These are phyloP conservation scores for Melanostoma scalare DNA, from an alignment of 2,888 invertebrate species.

Conservation along the genomic window DNA sequence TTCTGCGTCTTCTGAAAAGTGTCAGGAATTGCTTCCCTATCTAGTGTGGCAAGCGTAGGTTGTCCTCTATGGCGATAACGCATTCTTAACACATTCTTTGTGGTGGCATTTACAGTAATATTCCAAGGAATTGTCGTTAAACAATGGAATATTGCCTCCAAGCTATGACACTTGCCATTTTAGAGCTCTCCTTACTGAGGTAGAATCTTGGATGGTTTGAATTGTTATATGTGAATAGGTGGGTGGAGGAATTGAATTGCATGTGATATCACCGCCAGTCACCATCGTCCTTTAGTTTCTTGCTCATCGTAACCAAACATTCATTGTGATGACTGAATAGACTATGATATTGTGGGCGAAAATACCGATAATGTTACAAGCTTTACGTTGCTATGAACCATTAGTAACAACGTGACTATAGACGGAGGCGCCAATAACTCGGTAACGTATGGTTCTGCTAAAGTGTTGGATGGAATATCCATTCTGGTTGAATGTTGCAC, in stretches of 20 bases:
- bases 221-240: conserved; percentile 4
- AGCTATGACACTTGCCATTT: conserved; percentile 5
- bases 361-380: conserved; percentile 53
- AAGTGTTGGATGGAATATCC: too few relatives aligned
- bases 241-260: conserved; percentile 36
- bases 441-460: conserved; percentile 14
- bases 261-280: conserved; percentile 54
- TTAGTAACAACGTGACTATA: conserved; percentile 60
- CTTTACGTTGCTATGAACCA: conserved; percentile 36
- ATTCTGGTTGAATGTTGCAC: too few relatives aligned
- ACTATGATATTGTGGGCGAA: background rate
- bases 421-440: conserved; percentile 58
- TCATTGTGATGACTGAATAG: background rate
- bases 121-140: conserved; percentile 56
- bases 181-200: background rate
- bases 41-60: conserved; percentile 1
- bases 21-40: conserved; percentile 30
- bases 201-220: background rate
- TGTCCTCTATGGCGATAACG: conserved; percentile 22
- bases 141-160: conserved; percentile 31
- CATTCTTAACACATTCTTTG: conserved; percentile 60
- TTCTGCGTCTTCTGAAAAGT: conserved; percentile 37
- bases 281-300: conserved; percentile 31
- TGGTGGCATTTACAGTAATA: conserved; percentile 56
- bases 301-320: conserved; percentile 31